These are phyloP conservation scores for Aspidiotus rigidus DNA, from an alignment of 2,888 invertebrate genomes.

Conservation along the genomic window DNA sequence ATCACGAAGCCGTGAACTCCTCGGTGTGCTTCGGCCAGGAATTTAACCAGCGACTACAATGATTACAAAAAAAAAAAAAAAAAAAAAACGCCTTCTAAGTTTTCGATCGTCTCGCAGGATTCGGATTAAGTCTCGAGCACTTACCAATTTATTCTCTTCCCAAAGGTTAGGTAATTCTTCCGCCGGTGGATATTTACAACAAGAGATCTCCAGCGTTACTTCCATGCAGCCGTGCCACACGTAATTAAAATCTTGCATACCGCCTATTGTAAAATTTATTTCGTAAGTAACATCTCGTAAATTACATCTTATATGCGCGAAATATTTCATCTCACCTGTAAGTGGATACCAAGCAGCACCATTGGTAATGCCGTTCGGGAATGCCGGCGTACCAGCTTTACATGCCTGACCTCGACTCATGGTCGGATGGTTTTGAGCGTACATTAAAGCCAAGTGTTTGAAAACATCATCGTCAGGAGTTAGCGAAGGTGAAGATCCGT, in stretches of 20 bases:
- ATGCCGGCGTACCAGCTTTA: conserved; percentile 44
- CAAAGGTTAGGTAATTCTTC: conserved; percentile 48
- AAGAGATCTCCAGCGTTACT: conserved; percentile 56
- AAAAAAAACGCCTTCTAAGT: too few relatives aligned
- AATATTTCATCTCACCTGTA: conserved; percentile 43
- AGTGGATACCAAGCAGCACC: conserved; percentile 57
- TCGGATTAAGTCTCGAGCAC: conserved; percentile 2
- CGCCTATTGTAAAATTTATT: conserved; percentile 43
- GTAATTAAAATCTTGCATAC: conserved; percentile 64
- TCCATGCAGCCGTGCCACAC: conserved; percentile 57
- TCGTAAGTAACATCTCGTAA: not conserved
- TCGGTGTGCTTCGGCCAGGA: conserved; percentile 49
- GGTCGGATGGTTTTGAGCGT: conserved; percentile 50
- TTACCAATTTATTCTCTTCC: conserved; percentile 51
- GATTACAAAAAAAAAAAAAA: too few relatives aligned
- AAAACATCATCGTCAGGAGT: conserved; percentile 60
- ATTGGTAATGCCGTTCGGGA: conserved; percentile 55
- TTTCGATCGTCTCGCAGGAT: too few relatives aligned
- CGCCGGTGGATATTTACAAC: conserved; percentile 56
- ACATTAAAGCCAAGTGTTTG: conserved; percentile 49
- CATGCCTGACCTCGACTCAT: conserved; percentile 51
- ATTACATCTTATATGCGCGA: not conserved
- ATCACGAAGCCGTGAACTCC: conserved; percentile 54
- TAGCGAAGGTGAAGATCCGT: conserved; percentile 55
- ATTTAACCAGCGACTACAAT: conserved; percentile 48